These are phyloP conservation scores for Onychomys arenicola DNA, from an alignment of 2,797 vertebrate genomes.

Conservation along the genomic window DNA sequence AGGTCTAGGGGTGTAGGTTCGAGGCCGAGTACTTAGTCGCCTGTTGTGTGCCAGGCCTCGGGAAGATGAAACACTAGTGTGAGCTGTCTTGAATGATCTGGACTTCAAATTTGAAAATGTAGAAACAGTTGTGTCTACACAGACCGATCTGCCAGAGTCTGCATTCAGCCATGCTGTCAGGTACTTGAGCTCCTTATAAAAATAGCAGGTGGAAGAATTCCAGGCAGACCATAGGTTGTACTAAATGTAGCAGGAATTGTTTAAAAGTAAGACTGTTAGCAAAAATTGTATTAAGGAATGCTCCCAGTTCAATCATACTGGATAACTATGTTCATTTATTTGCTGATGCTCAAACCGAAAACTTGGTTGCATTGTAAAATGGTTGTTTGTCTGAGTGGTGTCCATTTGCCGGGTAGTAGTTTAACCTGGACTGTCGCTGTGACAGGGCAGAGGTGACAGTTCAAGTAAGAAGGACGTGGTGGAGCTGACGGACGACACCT, in stretches of 20 bases:
- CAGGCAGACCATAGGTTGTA: slow-evolving; percentile 27
- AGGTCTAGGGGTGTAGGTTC: not conserved
- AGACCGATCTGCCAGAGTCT: not conserved
- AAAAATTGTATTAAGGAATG: not conserved
- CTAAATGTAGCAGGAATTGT: not conserved
- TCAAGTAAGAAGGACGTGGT: slow-evolving; percentile 93
- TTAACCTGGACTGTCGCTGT: slow-evolving; percentile 28
- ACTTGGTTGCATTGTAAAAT: not conserved
- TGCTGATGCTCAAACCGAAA: not conserved
- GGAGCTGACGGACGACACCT: slow-evolving; percentile 96
- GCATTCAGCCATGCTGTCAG: not conserved
- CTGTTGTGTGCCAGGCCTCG: not conserved
- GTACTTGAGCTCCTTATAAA: not conserved
- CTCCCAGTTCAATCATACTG: not conserved
- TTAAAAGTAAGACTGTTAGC: slow-evolving; percentile 65
- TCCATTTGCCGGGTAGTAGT: not conserved
- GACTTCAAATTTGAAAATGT: not conserved
- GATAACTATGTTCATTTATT: not conserved
- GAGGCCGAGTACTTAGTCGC: not conserved
- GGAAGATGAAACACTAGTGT: not conserved
- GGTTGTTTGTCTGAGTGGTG: too few species aligned
- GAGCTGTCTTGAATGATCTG: not conserved
- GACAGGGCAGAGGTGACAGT: slow-evolving; percentile 86
- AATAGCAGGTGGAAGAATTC: slow-evolving; percentile 31
- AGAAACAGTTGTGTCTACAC: not conserved